Evolutionary conservation across 2,797 vertebrate genomes (phyloP), one percentile per base, ranked within the genome.

Genomic region (Eleutherodactylus coqui): DNA sequence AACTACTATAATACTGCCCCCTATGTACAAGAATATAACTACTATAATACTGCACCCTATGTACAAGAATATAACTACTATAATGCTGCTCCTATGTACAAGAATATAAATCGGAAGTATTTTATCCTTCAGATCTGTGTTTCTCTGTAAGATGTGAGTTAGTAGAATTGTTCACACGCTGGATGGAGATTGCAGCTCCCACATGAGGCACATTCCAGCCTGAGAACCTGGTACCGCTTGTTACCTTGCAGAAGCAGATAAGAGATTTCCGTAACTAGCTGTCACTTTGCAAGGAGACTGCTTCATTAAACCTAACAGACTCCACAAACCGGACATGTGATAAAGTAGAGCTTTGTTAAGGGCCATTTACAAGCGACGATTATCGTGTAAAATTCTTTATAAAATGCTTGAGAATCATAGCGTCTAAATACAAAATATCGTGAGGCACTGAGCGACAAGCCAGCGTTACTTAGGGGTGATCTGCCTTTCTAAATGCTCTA

Each of bases 191-290:
- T 21, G 67, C 36, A 19, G 76, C 76, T 80, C 77, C 76, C 29
- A 81, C 55, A 29, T 79, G 32, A 62, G 45, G 85, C 62, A 11
- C 45, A 55, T 69, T 82, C 85, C 79, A 19, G 32, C 29, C 16
- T 51, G 45, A 64, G 83, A 78, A 53, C 32, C 45, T 82, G 85
- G 85, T 77, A 82, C 85, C 49, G 85, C 58, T 38, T 82, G 72
- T 41, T 86, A 86, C 85, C 72, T 75, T 53, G 17, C 5, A 41
- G 49, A 34, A 60, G 10, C 32, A 82, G 79, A 86, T 86, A 86
- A 76, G 49, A 41, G n/a, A 55, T 64, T 62, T 80, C 21, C 41
- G 24, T n/a, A 24, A 53, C 41, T 21, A 55, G 58, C 19, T 43
- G 17, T 4, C 2, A 13, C 32, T 17, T 47, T 75, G 9, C 49